A percentile compares a stretch with the other conserved stretches of the same genome.
phyloP scores from a whole-genome alignment of 2,888 invertebrate genomes.

The Phengaris arion region DNA sequence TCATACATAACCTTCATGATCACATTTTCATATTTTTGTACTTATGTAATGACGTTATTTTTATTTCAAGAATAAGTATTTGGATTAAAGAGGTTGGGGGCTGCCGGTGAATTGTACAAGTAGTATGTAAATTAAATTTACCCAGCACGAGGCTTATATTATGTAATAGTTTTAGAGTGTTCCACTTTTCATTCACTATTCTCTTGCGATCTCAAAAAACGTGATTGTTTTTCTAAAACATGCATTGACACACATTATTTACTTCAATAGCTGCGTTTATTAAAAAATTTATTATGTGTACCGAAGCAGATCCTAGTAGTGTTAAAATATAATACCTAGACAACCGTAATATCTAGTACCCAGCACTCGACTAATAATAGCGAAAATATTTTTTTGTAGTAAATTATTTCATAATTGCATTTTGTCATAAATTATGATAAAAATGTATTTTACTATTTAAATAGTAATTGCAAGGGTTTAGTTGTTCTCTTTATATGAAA shows the following conservation, averaged over 20 bases:
- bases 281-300: neutral
- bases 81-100: conserved; percentile 26
- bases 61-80: conserved; percentile 48
- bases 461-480: no score
- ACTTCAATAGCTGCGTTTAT: neutral
- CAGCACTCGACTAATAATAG: no score
- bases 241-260: neutral
- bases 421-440: no score
- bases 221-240: neutral
- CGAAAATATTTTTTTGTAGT: no score
- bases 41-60: conserved; percentile 55
- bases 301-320: neutral
- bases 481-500: no score
- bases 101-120: conserved; percentile 7
- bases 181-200: neutral
- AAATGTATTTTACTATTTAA: no score
- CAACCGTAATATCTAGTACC: no score
- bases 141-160: neutral
- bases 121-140: neutral
- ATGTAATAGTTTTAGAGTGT: neutral
- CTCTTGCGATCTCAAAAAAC: neutral
- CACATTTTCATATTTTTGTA: conserved; percentile 44
- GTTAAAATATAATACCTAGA: no score
- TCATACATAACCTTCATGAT: conserved; percentile 43
- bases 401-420: no score